Base-by-base conservation (phyloP, 2,888 invertebrate genomes). In the Elmis aenea region DNA sequence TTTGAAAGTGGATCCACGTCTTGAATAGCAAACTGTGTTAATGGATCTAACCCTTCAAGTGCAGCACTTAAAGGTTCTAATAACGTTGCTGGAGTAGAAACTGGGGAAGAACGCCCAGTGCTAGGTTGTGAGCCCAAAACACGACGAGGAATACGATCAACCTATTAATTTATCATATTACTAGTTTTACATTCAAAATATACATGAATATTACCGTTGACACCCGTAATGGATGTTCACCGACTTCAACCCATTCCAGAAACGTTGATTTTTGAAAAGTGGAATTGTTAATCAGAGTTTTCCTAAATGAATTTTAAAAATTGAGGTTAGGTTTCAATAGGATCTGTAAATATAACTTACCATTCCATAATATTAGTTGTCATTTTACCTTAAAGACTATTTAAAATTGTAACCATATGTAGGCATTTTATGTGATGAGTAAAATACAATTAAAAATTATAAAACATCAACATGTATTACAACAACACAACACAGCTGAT, bases 41-140 rank as follows among this genome's bases (percentile, higher is more conserved):
- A 65, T 0, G 87, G 87, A 68, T 87, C 86, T 0, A 76, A 71
- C 14, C 84, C 84, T 58, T 85, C 85, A 2, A 86, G 61, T 16
- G 78, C 75, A 4, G 69, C 62, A 35, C 73, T 64, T 8, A 79
- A 53, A 3, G 76, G 75, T 55, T 79, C 77, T 16, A 74, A 65
- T 21, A 72, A 61, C 38, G 63, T 61, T 6, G 62, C 50, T 24
- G 64, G 59, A 14, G 63, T 60, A 13, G 64, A 62, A 36, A 60
- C 50, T 13, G 70, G 67, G 3, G 73, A 74, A 1, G 75, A 74
- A 1, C 74, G 71, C 21, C 72, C 71, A 3, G 75, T 73, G 52
- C 74, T 74, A 6, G 61, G 55, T 38, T 57, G 54, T 16, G 64
- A 72, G n/a, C 72, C 62, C 16, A 69, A 64, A 38, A 71, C 67